A percentile compares a stretch with the other conserved stretches of the same genome.
phyloP scores from a whole-genome alignment of 92 coral and sea anemone genomes.

The Porites evermanni region DNA sequence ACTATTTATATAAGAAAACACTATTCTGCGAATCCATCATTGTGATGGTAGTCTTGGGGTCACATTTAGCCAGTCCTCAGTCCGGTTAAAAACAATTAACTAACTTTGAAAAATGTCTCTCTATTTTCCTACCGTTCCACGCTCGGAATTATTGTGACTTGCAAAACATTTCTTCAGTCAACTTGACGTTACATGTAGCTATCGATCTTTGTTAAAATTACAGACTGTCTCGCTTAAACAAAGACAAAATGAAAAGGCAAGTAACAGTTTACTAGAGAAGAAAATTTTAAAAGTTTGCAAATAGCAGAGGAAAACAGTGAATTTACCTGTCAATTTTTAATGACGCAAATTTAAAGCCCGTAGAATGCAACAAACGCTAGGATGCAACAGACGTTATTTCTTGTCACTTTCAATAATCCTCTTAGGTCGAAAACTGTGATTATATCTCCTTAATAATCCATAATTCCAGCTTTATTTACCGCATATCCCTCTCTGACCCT shows the following conservation, averaged over 20 bases:
- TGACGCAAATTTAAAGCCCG: conserved; percentile 1
- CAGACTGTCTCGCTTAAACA: not conserved
- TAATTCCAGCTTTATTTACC: conserved; percentile 37
- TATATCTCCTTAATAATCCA: conserved; percentile 35
- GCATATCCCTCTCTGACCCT: conserved; percentile 40
- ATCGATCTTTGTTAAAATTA: not conserved
- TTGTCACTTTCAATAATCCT: conserved; percentile 22
- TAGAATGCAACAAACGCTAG: conserved; percentile 14
- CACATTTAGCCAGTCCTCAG: not conserved
- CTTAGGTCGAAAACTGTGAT: conserved; percentile 21
- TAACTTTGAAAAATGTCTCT: not conserved
- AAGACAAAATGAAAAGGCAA: not conserved
- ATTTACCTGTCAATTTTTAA: not conserved
- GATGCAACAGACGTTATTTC: conserved; percentile 10
- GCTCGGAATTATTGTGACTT: not conserved
- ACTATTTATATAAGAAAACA: not conserved
- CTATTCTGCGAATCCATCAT: not conserved
- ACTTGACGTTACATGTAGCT: no score
- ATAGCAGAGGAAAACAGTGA: no score
- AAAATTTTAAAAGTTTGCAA: not conserved
- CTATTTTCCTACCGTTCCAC: not conserved
- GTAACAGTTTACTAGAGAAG: not conserved
- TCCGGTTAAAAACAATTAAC: not conserved
- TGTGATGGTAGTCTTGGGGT: not conserved
- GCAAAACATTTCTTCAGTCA: not conserved